Base-by-base conservation (phyloP, 2,113 vertebrate genomes). In the Argyrosomus japonicus region DNA sequence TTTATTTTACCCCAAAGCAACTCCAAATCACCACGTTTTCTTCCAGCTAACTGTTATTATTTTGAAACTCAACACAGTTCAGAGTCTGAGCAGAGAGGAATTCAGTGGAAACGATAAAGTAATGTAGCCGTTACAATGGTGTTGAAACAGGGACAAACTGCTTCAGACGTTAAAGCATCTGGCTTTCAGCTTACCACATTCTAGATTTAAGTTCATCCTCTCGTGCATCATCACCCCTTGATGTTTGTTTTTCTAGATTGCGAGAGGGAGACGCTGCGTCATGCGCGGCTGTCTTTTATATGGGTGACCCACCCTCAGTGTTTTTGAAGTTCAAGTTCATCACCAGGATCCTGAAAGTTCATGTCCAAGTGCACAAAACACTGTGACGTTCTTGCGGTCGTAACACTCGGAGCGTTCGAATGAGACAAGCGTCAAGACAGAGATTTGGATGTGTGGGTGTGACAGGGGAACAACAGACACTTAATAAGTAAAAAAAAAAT, bases 251-350 rank as follows among this genome's bases (percentile, higher is more conserved):
- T 89, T 53, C 71, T 75, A 63, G 76, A 85, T 75, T 85, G 82
- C 65, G 68, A 9, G 36, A 40, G 36, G 25, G 77, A 91, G 91
- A 89, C 87, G 12, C 75, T 77, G 71, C 79, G 43, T 89, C 91
- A 91, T 82, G 29, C 3, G 47, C 14, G 76, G 58, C 67, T 27
- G 58, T 68, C 69, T 87, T 89, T 85, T 88, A 84, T 78, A 58
- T 58, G 86, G 57, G 27, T 62, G 63, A 74, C 67, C 75, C 77
- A 62, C 72, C 77, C 71, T 69, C 36, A 21, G 17, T 51, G 81
- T 77, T 47, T 91, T 88, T 82, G 84, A 83, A 87, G 90, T 89
- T 90, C 73, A 89, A 83, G 89, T 86, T 89, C 91, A 81, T 82
- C 40, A 53, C 75, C 50, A 10, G 75, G 79, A 79, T 68, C 63